A percentile compares a stretch with the other conserved stretches of the same genome.
These are phyloP conservation scores for Cartodere bifasciata DNA, from an alignment of 2,888 invertebrate species.

Conservation along the genomic window DNA sequence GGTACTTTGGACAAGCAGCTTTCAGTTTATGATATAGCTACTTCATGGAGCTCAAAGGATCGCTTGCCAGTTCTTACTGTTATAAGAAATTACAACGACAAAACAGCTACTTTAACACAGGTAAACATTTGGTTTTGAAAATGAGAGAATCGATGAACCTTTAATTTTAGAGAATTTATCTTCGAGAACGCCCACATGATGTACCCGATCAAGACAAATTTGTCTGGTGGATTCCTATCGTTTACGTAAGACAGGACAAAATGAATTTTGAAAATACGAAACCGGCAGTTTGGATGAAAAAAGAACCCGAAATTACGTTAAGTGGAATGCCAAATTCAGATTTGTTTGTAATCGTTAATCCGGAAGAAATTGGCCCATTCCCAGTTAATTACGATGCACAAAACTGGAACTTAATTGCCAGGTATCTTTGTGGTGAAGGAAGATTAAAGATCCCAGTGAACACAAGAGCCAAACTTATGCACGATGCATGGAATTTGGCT, in stretches of 20 bases:
- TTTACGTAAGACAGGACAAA: slow-evolving; percentile 44
- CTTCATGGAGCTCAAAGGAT: slow-evolving; percentile 72
- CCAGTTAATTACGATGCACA: slow-evolving; percentile 69
- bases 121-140: slow-evolving; percentile 29
- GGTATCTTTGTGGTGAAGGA: slow-evolving; percentile 45
- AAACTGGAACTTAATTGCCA: slow-evolving; percentile 64
- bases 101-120: slow-evolving; percentile 50
- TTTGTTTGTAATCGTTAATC: slow-evolving; percentile 65
- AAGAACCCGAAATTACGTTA: slow-evolving; percentile 41
- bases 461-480: slow-evolving; percentile 61
- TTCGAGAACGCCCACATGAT: slow-evolving; percentile 60
- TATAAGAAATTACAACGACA: slow-evolving; percentile 50
- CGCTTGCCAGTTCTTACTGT: slow-evolving; percentile 64
- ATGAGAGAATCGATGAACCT: neutral
- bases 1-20: slow-evolving; percentile 41
- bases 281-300: slow-evolving; percentile 52
- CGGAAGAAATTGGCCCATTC: slow-evolving; percentile 74
- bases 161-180: slow-evolving; percentile 46
- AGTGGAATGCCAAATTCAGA: slow-evolving; percentile 42
- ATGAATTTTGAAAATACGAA: slow-evolving; percentile 45
- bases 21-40: slow-evolving; percentile 57
- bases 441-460: slow-evolving; percentile 51
- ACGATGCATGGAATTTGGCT: slow-evolving; percentile 68
- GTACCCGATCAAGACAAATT: slow-evolving; percentile 57
- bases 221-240: slow-evolving; percentile 64